Conservation (phyloP, 1,140 invertebrate species). For the Pomacea maculata region DNA sequence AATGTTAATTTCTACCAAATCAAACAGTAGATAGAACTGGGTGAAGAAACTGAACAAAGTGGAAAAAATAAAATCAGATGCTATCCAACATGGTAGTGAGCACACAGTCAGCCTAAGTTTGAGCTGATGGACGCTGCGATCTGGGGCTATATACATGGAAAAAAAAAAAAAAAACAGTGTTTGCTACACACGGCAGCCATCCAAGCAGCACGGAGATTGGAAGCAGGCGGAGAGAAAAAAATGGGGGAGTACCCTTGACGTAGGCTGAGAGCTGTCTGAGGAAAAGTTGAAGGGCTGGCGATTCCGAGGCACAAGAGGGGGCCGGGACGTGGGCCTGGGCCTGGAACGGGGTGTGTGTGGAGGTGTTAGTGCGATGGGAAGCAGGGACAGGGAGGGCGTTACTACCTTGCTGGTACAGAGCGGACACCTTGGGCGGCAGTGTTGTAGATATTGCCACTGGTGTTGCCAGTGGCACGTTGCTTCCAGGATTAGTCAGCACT, state of each 20-base stretch:
- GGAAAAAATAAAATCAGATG: background rate
- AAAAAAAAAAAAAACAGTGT: background rate
- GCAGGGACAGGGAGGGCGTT: conserved; percentile 38
- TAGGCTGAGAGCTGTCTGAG: conserved; percentile 42
- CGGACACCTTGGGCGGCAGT: conserved; percentile 71
- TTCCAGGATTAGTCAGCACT: conserved; percentile 71
- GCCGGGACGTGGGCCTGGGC: conserved; percentile 19
- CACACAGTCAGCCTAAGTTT: background rate
- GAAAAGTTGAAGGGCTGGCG: conserved; percentile 38
- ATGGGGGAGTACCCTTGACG: conserved; percentile 39
- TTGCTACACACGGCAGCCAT: conserved; percentile 6
- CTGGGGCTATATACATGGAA: background rate
- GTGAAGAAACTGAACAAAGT: conserved; percentile 17
- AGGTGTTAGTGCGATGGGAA: conserved; percentile 33
- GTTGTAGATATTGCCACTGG: conserved; percentile 73
- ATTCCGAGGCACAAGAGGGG: conserved; percentile 28
- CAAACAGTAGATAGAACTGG: conserved; percentile 11
- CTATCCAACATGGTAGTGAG: too few relatives aligned
- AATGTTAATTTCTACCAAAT: conserved; percentile 6
- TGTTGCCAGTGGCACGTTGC: conserved; percentile 64
- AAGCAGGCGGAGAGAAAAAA: conserved; percentile 30
- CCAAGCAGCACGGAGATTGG: conserved; percentile 21
- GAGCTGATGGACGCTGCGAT: background rate
- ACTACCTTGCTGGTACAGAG: conserved; percentile 60
- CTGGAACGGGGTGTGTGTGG: conserved; percentile 16